Base-by-base conservation (phyloP, 64 coral and sea anemone species). In the Montipora foliosa region DNA sequence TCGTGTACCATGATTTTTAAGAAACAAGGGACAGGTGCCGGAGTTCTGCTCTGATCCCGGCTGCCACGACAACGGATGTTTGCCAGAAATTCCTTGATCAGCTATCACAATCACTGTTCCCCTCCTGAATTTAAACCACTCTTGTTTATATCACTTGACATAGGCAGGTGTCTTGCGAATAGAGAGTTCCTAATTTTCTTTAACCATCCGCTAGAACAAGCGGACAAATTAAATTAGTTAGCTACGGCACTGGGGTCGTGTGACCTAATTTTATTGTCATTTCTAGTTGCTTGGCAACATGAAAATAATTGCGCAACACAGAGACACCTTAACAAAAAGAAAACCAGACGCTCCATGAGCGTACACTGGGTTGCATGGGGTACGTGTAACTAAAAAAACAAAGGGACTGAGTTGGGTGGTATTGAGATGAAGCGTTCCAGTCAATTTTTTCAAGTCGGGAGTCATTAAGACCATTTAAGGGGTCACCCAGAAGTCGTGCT, bases 241-340 rank as follows among this genome's bases (percentile, higher is more conserved):
- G 3, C 60, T 8, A 64, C 60, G 60, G 60, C 60, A 64, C 8
- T 15, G 4, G 60, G 60, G 62, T 6, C 37, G 60, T 8, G 62
- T 58, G 44, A 58, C 59, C 25, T 83, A 29, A 67, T 67, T 67
- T 53, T 59, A 66, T 83, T 83, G 81, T 67, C 59, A 67, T 19
- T 47, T 37, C 59, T 83, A 13, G 81, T 83, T 83, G 61, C 81
- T 47, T 67, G 37, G 81, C 60, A 83, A 24, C 81, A 22, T 11
- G 6, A 11, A 37, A 29, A 62, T 25, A 29, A 20, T 62, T 82
- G 61, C 80, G 80, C 51, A 80, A 80, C n/a, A 4, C 64, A 14
- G 11, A 4, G 10, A 5, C 14, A 67, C 15, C 1, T 19, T 57
- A 57, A 11, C 25, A 37, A 37, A 57, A 57, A 57, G 53, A 11